Percentiles rank a stretch among this genome's conserved stretches.
Conservation (phyloP, 2,888 invertebrate species). For the Cataglyphis livida region DNA sequence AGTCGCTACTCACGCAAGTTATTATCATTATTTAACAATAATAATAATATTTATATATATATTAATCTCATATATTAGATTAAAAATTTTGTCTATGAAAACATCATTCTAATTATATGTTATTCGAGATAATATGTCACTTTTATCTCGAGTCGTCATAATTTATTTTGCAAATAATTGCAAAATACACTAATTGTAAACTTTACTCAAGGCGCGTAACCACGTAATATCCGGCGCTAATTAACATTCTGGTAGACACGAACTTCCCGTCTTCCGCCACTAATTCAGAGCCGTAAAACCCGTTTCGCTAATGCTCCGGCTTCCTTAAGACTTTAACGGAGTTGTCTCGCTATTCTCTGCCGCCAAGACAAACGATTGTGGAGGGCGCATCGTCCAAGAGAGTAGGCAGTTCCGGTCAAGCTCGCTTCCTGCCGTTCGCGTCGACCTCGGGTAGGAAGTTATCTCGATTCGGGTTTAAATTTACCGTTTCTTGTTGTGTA, state of each 20-base stretch:
- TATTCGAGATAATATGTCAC: background rate
- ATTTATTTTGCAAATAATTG: slow-evolving; percentile 8
- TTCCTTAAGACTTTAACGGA: slow-evolving; percentile 51
- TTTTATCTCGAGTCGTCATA: background rate
- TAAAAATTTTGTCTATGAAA: background rate
- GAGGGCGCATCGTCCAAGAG: slow-evolving; percentile 75
- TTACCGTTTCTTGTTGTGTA: slow-evolving; percentile 35
- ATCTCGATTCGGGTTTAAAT: slow-evolving; percentile 59
- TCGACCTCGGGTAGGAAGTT: slow-evolving; percentile 68
- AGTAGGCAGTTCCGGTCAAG: slow-evolving; percentile 77
- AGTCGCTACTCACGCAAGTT: no score
- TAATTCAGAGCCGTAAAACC: slow-evolving; percentile 36
- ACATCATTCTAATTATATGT: background rate
- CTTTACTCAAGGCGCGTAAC: background rate
- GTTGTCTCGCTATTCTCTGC: slow-evolving; percentile 45
- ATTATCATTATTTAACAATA: background rate
- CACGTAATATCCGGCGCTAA: slow-evolving; percentile 18
- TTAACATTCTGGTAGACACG: slow-evolving; percentile 35
- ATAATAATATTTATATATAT: background rate
- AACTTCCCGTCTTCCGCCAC: slow-evolving; percentile 34
- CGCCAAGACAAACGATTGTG: slow-evolving; percentile 48
- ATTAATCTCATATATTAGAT: background rate
- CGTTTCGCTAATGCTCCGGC: slow-evolving; percentile 38
- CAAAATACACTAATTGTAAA: background rate
- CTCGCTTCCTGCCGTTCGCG: slow-evolving; percentile 72